phyloP scores from a whole-genome alignment of 1,140 invertebrate genomes.

The Acromyrmex charruanus region DNA sequence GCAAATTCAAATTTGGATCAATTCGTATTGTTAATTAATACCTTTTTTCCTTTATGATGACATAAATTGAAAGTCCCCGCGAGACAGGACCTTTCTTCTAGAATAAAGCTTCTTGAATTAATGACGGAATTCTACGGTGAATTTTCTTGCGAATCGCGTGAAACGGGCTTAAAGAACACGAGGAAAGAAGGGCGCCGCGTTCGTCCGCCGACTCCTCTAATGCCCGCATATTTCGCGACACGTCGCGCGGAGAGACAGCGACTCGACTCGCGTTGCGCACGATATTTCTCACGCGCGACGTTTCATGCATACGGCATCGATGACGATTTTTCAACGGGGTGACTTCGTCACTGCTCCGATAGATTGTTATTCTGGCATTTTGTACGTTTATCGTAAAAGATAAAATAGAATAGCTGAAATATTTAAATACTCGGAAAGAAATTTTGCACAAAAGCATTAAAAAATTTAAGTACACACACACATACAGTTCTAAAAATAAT shows the following conservation, averaged over 20 bases:
- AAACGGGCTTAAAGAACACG: constrained; percentile 44
- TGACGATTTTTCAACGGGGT: constrained; percentile 67
- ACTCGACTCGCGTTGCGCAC: constrained; percentile 26
- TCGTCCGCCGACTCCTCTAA: constrained; percentile 33
- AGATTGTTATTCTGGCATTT: constrained; percentile 12
- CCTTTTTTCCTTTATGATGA: background rate
- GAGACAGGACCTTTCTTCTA: background rate
- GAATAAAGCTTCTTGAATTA: background rate
- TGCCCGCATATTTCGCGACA: constrained; percentile 68
- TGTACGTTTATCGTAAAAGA: constrained; percentile 20
- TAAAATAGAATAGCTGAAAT: constrained; percentile 10
- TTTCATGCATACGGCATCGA: constrained; percentile 63
- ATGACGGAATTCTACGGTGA: background rate
- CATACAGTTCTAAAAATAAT: no score
- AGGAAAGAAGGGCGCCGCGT: constrained; percentile 11
- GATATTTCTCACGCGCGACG: constrained; percentile 55
- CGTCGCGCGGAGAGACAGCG: constrained; percentile 47
- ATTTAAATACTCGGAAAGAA: background rate
- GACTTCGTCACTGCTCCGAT: constrained; percentile 48
- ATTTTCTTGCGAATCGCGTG: constrained; percentile 9
- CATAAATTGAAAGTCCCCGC: background rate
- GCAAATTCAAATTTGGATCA: background rate
- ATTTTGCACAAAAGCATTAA: no score
- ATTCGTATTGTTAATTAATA: background rate
- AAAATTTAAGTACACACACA: no score